Percentiles rank a stretch among this genome's conserved stretches.
Conservation (phyloP, 2,113 vertebrate genomes). For the Osmerus eperlanus region DNA sequence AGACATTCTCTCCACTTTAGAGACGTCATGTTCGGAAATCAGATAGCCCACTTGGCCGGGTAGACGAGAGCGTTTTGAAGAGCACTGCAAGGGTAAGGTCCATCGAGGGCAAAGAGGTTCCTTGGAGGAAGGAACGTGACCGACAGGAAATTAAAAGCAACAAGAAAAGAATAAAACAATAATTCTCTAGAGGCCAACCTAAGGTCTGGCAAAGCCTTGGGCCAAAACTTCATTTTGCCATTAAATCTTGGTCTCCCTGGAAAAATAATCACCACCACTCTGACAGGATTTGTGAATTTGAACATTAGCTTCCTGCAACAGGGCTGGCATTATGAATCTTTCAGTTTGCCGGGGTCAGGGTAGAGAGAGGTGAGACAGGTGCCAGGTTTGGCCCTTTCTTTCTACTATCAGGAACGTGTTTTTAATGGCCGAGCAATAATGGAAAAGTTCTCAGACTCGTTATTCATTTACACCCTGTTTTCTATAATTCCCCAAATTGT, state of each 20-base stretch:
- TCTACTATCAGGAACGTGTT: constrained; percentile 3
- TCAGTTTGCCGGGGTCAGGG: background rate
- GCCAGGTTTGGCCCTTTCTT: background rate
- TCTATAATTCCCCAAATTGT: no score
- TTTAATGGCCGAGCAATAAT: constrained; percentile 4
- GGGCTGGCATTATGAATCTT: background rate
- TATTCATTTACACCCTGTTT: background rate
- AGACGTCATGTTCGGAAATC: constrained; percentile 30
- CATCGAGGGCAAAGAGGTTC: constrained; percentile 22
- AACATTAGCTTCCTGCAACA: constrained; percentile 21
- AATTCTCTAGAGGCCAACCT: constrained; percentile 20
- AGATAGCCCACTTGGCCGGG: constrained; percentile 32
- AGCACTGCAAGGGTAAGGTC: constrained; percentile 10
- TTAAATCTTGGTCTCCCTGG: constrained; percentile 34
- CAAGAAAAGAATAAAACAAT: constrained; percentile 8
- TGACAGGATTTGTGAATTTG: constrained; percentile 24
- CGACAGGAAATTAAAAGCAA: constrained; percentile 27
- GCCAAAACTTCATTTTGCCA: background rate
- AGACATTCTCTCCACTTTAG: constrained; percentile 14
- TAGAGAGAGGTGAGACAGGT: constrained; percentile 4
- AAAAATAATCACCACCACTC: constrained; percentile 29
- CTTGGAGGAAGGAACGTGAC: constrained; percentile 21
- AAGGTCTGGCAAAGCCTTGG: constrained; percentile 22
- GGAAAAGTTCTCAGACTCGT: background rate
- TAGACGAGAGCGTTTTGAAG: constrained; percentile 10